These are phyloP conservation scores for Drosophila equinoxialis DNA, from an alignment of 1,140 invertebrate genomes.

Conservation along the genomic window DNA sequence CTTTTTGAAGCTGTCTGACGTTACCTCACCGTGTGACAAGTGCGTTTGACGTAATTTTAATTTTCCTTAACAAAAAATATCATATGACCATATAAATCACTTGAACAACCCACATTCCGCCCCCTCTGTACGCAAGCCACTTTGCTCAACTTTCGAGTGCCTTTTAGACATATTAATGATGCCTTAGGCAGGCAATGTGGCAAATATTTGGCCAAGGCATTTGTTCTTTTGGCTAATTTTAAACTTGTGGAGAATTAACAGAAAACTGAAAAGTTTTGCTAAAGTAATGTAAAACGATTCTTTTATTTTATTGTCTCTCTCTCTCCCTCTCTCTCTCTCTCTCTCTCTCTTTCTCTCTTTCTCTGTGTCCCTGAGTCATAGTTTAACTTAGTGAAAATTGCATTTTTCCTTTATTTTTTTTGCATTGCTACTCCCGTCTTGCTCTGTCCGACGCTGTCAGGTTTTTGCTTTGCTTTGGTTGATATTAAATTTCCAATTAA, in stretches of 20 bases:
- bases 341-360: constrained; percentile 12
- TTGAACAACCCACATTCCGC: constrained; percentile 32
- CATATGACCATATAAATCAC: constrained; percentile 61
- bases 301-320: background rate
- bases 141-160: constrained; percentile 7
- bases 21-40: constrained; percentile 40
- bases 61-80: constrained; percentile 48
- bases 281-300: constrained; percentile 31
- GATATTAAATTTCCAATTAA: constrained; percentile 80
- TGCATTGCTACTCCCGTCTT: background rate
- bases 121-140: constrained; percentile 3
- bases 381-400: constrained; percentile 43
- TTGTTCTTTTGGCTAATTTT: constrained; percentile 46
- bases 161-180: constrained; percentile 40
- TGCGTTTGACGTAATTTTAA: constrained; percentile 56
- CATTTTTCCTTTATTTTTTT: constrained; percentile 20
- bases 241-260: constrained; percentile 31
- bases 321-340: too few relatives aligned
- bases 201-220: constrained; percentile 47
- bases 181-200: constrained; percentile 34
- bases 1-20: constrained; percentile 53
- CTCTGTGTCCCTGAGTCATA: constrained; percentile 9
- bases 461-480: constrained; percentile 16
- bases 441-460: background rate
- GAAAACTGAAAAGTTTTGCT: background rate